phyloP scores from a whole-genome alignment of 2,888 invertebrate species.

The Ectemnius lituratus region DNA sequence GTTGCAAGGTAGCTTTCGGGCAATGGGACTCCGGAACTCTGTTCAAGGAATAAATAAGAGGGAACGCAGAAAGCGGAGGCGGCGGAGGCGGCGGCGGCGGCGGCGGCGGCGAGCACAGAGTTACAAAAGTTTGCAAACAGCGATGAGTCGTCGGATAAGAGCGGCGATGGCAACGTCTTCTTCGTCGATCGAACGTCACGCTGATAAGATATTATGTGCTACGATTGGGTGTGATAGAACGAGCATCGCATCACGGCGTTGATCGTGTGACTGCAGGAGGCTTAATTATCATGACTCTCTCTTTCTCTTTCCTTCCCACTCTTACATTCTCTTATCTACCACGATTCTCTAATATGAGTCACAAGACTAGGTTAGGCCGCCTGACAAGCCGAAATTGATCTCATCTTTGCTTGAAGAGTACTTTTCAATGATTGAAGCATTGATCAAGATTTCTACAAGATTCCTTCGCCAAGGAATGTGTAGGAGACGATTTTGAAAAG shows the following conservation, averaged over 20 bases:
- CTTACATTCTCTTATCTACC: slow-evolving; percentile 11
- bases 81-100: not conserved
- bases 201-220: slow-evolving; percentile 50
- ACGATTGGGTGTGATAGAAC: slow-evolving; percentile 48
- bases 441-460: no score
- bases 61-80: not conserved
- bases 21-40: no score
- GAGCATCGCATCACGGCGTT: slow-evolving; percentile 4
- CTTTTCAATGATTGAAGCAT: no score
- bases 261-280: slow-evolving; percentile 24
- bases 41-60: not conserved
- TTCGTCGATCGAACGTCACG: slow-evolving; percentile 47
- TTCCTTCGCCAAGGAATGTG: no score
- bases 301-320: not conserved
- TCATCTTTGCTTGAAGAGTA: no score
- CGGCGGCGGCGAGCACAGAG: not conserved
- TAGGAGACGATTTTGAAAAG: no score
- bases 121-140: slow-evolving; percentile 41
- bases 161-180: slow-evolving; percentile 10
- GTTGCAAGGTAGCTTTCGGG: no score
- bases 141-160: slow-evolving; percentile 19
- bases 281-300: slow-evolving; percentile 7
- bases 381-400: no score
- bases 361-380: slow-evolving; percentile 2
- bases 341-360: not conserved